Conservation (phyloP, 2,113 vertebrate species). For the Melanostigma gelatinosum region DNA sequence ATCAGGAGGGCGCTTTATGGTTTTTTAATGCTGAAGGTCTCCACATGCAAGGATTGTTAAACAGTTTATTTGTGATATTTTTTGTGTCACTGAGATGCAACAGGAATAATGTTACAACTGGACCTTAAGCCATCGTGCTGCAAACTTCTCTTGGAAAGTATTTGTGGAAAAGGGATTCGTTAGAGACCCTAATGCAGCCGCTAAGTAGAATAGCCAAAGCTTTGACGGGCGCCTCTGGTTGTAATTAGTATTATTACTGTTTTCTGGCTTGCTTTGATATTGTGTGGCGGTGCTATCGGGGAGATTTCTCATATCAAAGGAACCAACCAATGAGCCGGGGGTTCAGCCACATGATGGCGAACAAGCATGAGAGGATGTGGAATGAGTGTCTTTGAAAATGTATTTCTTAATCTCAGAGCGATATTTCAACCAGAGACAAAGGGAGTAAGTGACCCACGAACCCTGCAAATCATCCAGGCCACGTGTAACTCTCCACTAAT, state of each 20-base stretch:
- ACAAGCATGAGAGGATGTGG: conserved; percentile 7
- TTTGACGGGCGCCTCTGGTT: conserved; percentile 24
- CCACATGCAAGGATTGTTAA: not conserved
- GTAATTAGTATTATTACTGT: conserved; percentile 27
- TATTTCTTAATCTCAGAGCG: conserved; percentile 29
- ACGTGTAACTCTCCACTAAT: conserved; percentile 70
- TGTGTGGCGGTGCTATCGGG: conserved; percentile 21
- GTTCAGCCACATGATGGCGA: conserved; percentile 13
- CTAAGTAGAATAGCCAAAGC: conserved; percentile 20
- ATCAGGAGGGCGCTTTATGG: not conserved
- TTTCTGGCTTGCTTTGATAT: conserved; percentile 28
- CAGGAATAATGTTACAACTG: not conserved
- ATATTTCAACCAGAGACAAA: conserved; percentile 38
- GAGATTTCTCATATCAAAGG: conserved; percentile 52
- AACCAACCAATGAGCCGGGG: not conserved
- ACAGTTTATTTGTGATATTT: not conserved
- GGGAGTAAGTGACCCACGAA: conserved; percentile 51
- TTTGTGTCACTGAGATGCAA: conserved; percentile 7
- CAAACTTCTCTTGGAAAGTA: conserved; percentile 10
- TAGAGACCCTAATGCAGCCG: conserved; percentile 15
- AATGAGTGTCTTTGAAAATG: conserved; percentile 30
- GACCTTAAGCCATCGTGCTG: not conserved
- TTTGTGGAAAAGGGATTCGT: conserved; percentile 42
- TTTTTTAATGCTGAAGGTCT: not conserved
- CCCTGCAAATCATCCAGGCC: conserved; percentile 56